A percentile compares a stretch with the other conserved stretches of the same genome.
phyloP scores from a whole-genome alignment of 2,113 vertebrate species.

The Istiophorus platypterus region DNA sequence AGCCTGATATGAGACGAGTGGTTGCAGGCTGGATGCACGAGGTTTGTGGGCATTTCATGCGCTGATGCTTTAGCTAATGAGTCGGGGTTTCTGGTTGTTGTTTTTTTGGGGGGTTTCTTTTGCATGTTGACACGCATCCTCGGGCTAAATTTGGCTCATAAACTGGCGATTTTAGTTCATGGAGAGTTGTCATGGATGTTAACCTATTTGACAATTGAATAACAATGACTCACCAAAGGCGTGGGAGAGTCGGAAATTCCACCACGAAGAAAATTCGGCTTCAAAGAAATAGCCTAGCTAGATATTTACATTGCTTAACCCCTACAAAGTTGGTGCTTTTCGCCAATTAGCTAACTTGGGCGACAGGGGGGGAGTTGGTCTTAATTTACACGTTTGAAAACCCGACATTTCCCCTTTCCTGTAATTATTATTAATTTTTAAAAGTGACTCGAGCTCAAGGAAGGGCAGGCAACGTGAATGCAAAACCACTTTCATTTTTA shows the following conservation, averaged over 20 bases:
- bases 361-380: slow-evolving; percentile 55
- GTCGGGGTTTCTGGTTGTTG: neutral
- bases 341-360: neutral
- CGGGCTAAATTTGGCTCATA: neutral
- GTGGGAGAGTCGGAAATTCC: slow-evolving; percentile 82
- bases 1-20: slow-evolving; percentile 94
- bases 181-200: slow-evolving; percentile 38
- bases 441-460: slow-evolving; percentile 45
- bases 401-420: slow-evolving; percentile 42
- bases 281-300: slow-evolving; percentile 69
- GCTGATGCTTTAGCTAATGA: slow-evolving; percentile 36
- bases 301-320: slow-evolving; percentile 70
- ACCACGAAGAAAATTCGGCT: slow-evolving; percentile 67
- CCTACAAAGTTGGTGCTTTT: slow-evolving; percentile 37
- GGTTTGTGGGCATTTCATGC: slow-evolving; percentile 84
- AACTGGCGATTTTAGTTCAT: neutral
- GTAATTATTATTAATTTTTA: slow-evolving; percentile 89
- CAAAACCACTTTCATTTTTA: slow-evolving; percentile 65
- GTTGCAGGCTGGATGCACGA: slow-evolving; percentile 98
- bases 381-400: slow-evolving; percentile 86
- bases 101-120: neutral
- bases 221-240: slow-evolving; percentile 82
- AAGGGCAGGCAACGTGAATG: slow-evolving; percentile 41
- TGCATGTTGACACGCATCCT: neutral
- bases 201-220: slow-evolving; percentile 69